Evolutionary conservation across 2,797 vertebrate species (phyloP).

Genomic region (Pristis pectinata): DNA sequence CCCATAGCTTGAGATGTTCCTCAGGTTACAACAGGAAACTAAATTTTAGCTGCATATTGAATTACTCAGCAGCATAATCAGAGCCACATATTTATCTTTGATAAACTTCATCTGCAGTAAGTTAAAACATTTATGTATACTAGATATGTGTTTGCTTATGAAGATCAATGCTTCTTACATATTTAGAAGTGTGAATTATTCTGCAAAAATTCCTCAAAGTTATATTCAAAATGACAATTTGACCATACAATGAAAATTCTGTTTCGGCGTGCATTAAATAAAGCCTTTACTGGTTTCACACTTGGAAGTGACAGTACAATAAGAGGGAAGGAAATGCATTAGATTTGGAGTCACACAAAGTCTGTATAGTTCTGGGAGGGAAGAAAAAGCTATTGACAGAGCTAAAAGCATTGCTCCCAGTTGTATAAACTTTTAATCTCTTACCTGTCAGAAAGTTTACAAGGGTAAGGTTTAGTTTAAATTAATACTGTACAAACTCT

Average conservation of each 20-base stretch:
- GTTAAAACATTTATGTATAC: background rate
- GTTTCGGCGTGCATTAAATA: background rate
- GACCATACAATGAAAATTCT: background rate
- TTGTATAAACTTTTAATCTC: conserved; percentile 11
- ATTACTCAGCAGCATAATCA: background rate
- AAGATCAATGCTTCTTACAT: background rate
- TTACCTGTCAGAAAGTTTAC: conserved; percentile 26
- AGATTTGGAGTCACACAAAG: background rate
- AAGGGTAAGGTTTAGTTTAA: conserved; percentile 24
- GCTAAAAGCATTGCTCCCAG: conserved; percentile 12
- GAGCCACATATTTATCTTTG: background rate
- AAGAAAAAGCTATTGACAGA: background rate
- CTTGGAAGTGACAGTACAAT: background rate
- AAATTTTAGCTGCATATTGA: background rate
- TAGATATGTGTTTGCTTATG: background rate
- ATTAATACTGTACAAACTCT: conserved; percentile 35
- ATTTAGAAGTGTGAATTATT: background rate
- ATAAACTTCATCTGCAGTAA: background rate
- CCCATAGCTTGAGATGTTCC: background rate
- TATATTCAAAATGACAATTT: background rate
- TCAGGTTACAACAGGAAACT: background rate
- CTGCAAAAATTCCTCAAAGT: background rate
- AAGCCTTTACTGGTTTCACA: background rate
- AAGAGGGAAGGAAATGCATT: conserved; percentile 3
- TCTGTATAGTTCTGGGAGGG: background rate